Conservation (phyloP, 2,888 invertebrate genomes). For the Orgyia antiqua region DNA sequence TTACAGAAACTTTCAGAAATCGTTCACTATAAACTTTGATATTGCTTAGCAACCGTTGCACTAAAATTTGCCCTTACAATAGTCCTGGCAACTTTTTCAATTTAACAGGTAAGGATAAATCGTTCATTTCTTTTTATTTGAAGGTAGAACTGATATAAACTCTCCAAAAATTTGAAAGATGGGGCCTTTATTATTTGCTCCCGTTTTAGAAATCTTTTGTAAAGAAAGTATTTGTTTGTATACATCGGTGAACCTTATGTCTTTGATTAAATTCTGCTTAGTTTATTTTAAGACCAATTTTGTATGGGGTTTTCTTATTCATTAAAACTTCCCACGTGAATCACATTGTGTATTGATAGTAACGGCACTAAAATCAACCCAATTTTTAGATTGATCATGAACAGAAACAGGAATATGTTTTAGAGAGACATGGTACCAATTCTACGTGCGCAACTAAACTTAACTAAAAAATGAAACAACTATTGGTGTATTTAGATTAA, state of each 20-base stretch:
- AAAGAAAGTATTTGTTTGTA: conserved; percentile 29
- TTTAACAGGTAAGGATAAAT: conserved; percentile 78
- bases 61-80: conserved; percentile 73
- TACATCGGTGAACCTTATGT: conserved; percentile 11
- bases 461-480: no score
- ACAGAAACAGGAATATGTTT: no score
- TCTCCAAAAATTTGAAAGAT: conserved; percentile 54
- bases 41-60: conserved; percentile 70
- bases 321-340: no score
- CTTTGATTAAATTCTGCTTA: conserved; percentile 17
- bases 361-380: no score
- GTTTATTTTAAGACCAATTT: conserved; percentile 21
- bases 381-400: no score
- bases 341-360: no score
- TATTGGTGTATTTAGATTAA: no score
- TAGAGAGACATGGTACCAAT: no score
- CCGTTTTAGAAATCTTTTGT: conserved; percentile 53
- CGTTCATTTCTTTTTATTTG: conserved; percentile 76
- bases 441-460: no score
- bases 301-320: no score
- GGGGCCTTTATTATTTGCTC: conserved; percentile 56
- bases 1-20: conserved; percentile 39
- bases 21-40: conserved; percentile 70
- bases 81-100: conserved; percentile 75
- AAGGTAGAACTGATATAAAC: conserved; percentile 74